Conservation (phyloP, 2,113 vertebrate species). For the Salvator merianae region DNA sequence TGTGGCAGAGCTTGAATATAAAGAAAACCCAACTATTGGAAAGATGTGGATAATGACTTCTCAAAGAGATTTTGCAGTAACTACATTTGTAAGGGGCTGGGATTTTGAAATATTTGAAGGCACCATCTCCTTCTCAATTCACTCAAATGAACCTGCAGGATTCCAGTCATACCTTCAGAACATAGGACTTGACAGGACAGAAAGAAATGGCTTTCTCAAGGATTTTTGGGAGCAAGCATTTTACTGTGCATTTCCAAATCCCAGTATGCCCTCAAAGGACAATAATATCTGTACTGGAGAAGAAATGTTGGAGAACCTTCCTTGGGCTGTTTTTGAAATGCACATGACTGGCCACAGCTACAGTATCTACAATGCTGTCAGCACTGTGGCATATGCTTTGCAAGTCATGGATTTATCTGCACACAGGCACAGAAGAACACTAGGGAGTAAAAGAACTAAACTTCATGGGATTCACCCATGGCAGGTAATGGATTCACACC, state of each 20-base stretch:
- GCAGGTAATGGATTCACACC: background rate
- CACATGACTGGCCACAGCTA: background rate
- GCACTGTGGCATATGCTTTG: background rate
- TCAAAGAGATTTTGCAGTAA: background rate
- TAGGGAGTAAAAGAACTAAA: background rate
- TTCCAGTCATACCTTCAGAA: background rate
- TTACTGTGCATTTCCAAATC: background rate
- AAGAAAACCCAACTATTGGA: background rate
- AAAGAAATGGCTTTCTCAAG: background rate
- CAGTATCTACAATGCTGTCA: background rate
- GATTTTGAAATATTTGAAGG: background rate
- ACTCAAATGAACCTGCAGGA: background rate
- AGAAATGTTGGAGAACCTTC: background rate
- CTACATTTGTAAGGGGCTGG: background rate
- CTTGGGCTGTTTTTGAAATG: background rate
- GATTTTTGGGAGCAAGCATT: slow-evolving; percentile 3
- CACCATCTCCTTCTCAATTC: background rate
- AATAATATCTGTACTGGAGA: background rate
- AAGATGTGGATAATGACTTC: background rate
- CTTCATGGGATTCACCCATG: background rate
- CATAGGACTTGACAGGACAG: background rate
- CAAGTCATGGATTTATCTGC: background rate
- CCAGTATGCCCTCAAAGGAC: too few relatives aligned
- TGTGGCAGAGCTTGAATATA: too few relatives aligned
- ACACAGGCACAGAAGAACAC: background rate